phyloP scores from a whole-genome alignment of 2,888 invertebrate genomes.

The Oligia fasciuncula region DNA sequence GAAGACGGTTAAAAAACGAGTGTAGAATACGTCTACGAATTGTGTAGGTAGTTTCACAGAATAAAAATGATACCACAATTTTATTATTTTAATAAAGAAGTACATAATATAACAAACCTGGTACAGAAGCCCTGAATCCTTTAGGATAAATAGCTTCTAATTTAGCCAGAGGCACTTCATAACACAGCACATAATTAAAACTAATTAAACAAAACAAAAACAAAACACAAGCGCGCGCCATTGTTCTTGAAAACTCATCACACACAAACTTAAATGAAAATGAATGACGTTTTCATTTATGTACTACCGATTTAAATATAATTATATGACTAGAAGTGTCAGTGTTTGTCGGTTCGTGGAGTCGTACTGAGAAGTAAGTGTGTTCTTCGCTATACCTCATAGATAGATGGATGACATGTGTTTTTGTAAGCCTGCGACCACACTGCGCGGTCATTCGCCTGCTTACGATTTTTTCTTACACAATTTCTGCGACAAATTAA shows the following conservation, averaged over 20 bases:
- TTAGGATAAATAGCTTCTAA: conserved; percentile 90
- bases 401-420: conserved; percentile 9
- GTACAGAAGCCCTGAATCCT: conserved; percentile 91
- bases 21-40: background rate
- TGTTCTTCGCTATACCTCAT: conserved; percentile 7
- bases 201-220: conserved; percentile 44
- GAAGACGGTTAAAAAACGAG: background rate
- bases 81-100: background rate
- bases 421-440: conserved; percentile 36
- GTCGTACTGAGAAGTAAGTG: conserved; percentile 41
- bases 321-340: conserved; percentile 59
- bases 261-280: conserved; percentile 30
- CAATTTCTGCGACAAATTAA: conserved; percentile 2
- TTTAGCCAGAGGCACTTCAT: conserved; percentile 87
- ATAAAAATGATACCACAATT: too few relatives aligned
- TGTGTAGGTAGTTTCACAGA: too few relatives aligned
- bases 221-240: conserved; percentile 40
- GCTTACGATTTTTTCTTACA: background rate
- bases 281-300: conserved; percentile 24
- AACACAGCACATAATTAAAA: conserved; percentile 65
- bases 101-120: conserved; percentile 80
- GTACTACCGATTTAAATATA: conserved; percentile 12
- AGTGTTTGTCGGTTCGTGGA: conserved; percentile 13
- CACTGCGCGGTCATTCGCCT: conserved; percentile 3
- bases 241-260: conserved; percentile 38